Evolutionary conservation across 2,888 invertebrate species (phyloP).

Genomic region (Thymelicus sylvestris): DNA sequence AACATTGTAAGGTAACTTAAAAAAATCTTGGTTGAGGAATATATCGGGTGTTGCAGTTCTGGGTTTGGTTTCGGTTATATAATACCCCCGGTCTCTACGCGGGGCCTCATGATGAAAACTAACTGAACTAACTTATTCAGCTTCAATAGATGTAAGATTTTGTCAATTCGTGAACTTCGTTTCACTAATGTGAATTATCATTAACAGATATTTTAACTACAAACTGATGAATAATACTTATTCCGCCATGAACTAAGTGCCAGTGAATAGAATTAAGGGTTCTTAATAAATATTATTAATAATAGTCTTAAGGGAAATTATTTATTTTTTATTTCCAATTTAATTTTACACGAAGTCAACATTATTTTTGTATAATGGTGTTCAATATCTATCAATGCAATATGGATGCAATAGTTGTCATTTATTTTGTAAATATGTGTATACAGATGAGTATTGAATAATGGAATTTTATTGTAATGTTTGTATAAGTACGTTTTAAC

Average conservation of each 20-base stretch:
- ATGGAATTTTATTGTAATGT: slow-evolving; percentile 52
- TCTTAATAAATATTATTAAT: slow-evolving; percentile 42
- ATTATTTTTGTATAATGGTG: slow-evolving; percentile 47
- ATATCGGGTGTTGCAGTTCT: too few species aligned
- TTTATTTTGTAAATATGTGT: slow-evolving; percentile 81
- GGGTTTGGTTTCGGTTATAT: neutral
- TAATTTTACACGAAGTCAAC: slow-evolving; percentile 45
- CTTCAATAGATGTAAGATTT: neutral
- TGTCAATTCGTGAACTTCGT: neutral
- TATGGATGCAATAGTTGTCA: slow-evolving; percentile 58
- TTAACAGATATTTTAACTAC: neutral
- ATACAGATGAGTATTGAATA: slow-evolving; percentile 61
- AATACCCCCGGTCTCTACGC: neutral
- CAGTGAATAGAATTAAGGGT: slow-evolving; percentile 58
- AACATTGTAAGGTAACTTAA: too few species aligned
- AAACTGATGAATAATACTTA: slow-evolving; percentile 38
- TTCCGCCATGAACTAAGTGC: slow-evolving; percentile 54
- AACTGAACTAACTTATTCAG: slow-evolving; percentile 4
- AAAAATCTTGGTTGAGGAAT: too few species aligned
- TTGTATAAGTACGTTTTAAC: slow-evolving; percentile 50
- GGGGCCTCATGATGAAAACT: neutral
- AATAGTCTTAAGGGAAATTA: slow-evolving; percentile 55
- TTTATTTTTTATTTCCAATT: slow-evolving; percentile 58
- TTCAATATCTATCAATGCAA: slow-evolving; percentile 38
- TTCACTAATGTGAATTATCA: neutral